Evolutionary conservation across 2,797 vertebrate species (phyloP).

Genomic region (Enteromius radiatus): DNA sequence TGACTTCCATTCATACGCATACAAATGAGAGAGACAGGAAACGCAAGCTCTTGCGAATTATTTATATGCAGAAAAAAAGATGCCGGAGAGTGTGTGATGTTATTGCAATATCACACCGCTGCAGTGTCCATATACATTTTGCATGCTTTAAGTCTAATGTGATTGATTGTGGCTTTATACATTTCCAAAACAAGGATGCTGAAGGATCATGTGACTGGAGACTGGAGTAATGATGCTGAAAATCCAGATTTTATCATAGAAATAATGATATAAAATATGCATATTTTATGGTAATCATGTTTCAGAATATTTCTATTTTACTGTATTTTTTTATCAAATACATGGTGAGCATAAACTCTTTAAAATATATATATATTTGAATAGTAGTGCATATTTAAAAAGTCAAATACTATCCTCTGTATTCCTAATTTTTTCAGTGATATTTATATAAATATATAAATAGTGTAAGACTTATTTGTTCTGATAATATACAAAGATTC

Average conservation of each 20-base stretch:
- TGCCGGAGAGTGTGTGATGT: neutral
- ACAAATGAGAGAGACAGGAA: neutral
- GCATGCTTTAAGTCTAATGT: neutral
- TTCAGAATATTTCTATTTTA: no score
- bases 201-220: conserved; percentile 2
- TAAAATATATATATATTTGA: neutral
- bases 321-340: neutral
- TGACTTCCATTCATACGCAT: neutral
- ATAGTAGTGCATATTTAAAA: no score
- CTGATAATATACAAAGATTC: neutral
- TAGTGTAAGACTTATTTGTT: neutral
- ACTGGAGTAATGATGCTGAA: neutral
- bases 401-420: neutral
- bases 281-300: neutral
- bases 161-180: neutral
- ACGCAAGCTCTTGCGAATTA: neutral
- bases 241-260: neutral
- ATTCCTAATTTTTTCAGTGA: neutral
- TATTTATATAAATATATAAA: neutral
- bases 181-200: conserved; percentile 29
- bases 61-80: neutral
- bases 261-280: neutral
- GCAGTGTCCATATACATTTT: no score
- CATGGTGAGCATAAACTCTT: neutral
- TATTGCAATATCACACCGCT: neutral